Base-by-base conservation (phyloP, 2,113 vertebrate genomes). In the Anarrhichthys ocellatus region DNA sequence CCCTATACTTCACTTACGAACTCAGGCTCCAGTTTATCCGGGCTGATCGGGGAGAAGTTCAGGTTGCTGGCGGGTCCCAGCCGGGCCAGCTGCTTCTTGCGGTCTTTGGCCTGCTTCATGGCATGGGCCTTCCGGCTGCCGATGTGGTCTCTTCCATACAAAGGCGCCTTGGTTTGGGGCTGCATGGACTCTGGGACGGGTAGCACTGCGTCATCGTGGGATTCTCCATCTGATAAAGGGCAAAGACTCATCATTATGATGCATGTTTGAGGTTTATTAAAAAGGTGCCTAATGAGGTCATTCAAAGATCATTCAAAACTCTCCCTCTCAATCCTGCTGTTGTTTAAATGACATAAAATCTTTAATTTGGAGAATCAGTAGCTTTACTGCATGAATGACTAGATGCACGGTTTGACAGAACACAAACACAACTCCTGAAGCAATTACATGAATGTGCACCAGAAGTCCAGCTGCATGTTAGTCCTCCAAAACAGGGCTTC, bases 1-100 rank as follows among this genome's bases (percentile, higher is more conserved):
- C 29, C 29, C 40, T 40, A 29, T 13, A 5, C 24, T 36, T 36
- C 27, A 94, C 96, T 89, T 91, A 98, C 98, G 88, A 97, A 95
- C 85, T 98, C 97, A 0, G 96, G 96, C 72, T 98, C 97, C 66
- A 96, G 94, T 84, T 97, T 97, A 69, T 96, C 95, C 71, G 96
- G 90, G 0, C 95, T 92, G 42, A 95, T 90, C 2, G 96, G 92
- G 0, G 96, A 91, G 0, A 96, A 96, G 85, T 97, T 97, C 83
- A 95, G 92, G 0, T 95, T 94, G 64, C 94, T 94, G 48, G 95
- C 85, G 0, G 94, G 92, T 81, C 96, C 96, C 70, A 94, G 94
- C 83, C 94, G 92, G 11, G 95, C 95, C 89, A 96, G 70, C 92
- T 97, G 96, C 92, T 96, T 96, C 67, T 93, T 94, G 66, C 95